These are phyloP conservation scores for Ranitomeya imitator DNA, from an alignment of 2,113 vertebrate species.

Conservation along the genomic window DNA sequence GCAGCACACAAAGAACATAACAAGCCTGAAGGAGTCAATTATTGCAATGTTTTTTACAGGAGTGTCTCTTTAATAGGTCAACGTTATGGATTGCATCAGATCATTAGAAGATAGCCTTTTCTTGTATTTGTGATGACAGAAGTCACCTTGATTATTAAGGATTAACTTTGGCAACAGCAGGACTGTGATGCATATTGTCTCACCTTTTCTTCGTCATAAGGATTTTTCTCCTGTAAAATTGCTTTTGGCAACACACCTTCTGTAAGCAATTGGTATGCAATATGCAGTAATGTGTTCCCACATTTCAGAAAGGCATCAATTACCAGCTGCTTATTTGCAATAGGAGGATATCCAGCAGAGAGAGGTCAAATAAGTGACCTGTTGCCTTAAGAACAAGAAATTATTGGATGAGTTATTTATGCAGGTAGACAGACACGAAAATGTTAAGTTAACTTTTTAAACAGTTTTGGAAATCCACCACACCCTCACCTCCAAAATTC, in stretches of 20 bases:
- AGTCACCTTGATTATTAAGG: not conserved
- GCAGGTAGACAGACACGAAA: slow-evolving; percentile 20
- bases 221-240: not conserved
- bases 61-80: not conserved
- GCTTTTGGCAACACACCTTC: not conserved
- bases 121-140: not conserved
- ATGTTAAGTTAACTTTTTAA: slow-evolving; percentile 2
- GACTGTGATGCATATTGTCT: not conserved
- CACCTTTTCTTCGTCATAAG: not conserved
- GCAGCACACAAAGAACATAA: too few relatives aligned
- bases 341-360: not conserved
- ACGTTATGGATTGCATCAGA: too few relatives aligned
- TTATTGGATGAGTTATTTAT: slow-evolving; percentile 22
- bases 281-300: not conserved
- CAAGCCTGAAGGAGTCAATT: too few relatives aligned
- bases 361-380: slow-evolving; percentile 18
- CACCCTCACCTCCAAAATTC: not conserved
- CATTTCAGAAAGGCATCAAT: not conserved
- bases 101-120: not conserved
- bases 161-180: not conserved
- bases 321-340: not conserved
- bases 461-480: not conserved
- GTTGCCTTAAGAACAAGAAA: not conserved
- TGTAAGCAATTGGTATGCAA: slow-evolving; percentile 13
- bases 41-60: not conserved